These are phyloP conservation scores for Palaemon carinicauda DNA, from an alignment of 1,140 invertebrate species.

Conservation along the genomic window DNA sequence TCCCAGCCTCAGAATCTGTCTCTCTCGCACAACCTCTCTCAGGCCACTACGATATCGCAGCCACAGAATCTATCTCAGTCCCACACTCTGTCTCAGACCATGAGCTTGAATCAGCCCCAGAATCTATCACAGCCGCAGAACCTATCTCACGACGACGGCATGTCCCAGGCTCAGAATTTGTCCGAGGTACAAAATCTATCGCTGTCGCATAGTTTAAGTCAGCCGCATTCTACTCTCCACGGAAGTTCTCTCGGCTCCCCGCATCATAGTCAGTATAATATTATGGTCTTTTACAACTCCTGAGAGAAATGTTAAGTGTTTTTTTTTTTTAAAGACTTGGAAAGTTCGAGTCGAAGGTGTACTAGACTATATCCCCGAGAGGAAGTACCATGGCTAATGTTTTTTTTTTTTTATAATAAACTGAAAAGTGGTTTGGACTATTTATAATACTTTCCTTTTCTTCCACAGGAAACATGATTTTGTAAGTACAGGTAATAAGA, in stretches of 20 bases:
- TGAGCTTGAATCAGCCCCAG: constrained; percentile 27
- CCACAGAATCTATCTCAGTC: constrained; percentile 15
- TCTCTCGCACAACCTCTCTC: constrained; percentile 46
- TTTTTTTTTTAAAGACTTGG: too few relatives aligned
- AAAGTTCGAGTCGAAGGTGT: too few relatives aligned
- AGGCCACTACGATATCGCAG: constrained; percentile 24
- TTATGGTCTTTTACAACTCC: too few relatives aligned
- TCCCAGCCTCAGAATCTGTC: constrained; percentile 31
- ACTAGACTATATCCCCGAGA: too few relatives aligned
- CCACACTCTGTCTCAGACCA: constrained; percentile 35
- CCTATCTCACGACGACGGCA: constrained; percentile 3
- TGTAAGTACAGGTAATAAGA: too few relatives aligned
- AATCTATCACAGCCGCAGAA: constrained; percentile 48
- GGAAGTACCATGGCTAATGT: too few relatives aligned
- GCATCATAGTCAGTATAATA: too few relatives aligned
- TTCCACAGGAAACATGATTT: too few relatives aligned
- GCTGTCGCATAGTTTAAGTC: constrained; percentile 37
- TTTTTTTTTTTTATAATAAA: too few relatives aligned
- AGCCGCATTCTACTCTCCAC: constrained; percentile 35
- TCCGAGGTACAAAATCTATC: constrained; percentile 14
- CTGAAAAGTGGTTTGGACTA: too few relatives aligned
- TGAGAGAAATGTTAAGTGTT: too few relatives aligned
- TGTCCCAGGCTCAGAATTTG: constrained; percentile 30
- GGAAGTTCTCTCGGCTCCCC: background rate
- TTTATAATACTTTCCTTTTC: too few relatives aligned